Conservation (phyloP, 2,113 vertebrate genomes). For the Rhinolophus sinicus region DNA sequence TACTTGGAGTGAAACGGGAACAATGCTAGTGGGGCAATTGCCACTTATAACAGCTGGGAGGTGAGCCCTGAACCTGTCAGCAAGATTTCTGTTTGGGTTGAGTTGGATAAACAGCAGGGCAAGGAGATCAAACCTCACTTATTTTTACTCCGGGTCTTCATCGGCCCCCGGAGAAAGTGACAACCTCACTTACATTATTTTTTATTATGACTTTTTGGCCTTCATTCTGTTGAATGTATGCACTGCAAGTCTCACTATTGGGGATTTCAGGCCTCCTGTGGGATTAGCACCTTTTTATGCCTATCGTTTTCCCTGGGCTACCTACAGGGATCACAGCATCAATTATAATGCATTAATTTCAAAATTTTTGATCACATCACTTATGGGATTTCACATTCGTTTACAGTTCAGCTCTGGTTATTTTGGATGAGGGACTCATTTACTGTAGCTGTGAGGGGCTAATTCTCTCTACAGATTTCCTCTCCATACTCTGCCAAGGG, state of each 20-base stretch:
- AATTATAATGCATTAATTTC: slow-evolving; percentile 57
- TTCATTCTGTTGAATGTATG: slow-evolving; percentile 75
- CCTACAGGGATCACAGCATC: slow-evolving; percentile 56
- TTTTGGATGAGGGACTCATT: not conserved
- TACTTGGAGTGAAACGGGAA: slow-evolving; percentile 74
- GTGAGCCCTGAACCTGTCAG: slow-evolving; percentile 86
- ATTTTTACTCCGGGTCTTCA: slow-evolving; percentile 78
- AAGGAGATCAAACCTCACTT: slow-evolving; percentile 79
- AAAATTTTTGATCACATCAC: slow-evolving; percentile 49
- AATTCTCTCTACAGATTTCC: accelerated
- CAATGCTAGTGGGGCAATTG: slow-evolving; percentile 72
- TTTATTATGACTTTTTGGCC: slow-evolving; percentile 67
- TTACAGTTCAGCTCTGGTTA: not conserved
- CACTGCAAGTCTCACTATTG: slow-evolving; percentile 46
- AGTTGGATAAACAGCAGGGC: slow-evolving; percentile 78
- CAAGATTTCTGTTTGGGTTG: slow-evolving; percentile 80
- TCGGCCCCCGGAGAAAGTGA: slow-evolving; percentile 75
- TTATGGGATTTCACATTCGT: not conserved
- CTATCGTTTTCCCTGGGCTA: slow-evolving; percentile 56
- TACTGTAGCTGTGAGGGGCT: accelerated
- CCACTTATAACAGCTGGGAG: slow-evolving; percentile 77
- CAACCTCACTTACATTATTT: slow-evolving; percentile 72
- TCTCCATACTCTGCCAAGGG: accelerated
- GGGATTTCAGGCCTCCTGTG: slow-evolving; percentile 55
- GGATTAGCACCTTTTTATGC: slow-evolving; percentile 80